Evolutionary conservation across 2,113 vertebrate species (phyloP).

Genomic region (Chionomys nivalis): DNA sequence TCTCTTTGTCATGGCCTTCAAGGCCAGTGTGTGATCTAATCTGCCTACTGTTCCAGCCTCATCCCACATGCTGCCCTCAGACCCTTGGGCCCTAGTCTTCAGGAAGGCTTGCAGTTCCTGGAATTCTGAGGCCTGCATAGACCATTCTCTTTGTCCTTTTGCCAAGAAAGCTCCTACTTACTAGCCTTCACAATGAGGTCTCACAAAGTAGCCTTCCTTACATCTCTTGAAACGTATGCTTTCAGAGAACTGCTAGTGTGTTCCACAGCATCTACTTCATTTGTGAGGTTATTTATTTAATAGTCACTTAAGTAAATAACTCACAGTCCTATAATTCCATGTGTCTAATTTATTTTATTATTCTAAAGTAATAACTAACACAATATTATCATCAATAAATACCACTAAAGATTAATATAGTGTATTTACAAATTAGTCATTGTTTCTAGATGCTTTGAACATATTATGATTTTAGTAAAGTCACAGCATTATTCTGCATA

Average conservation of each 20-base stretch:
- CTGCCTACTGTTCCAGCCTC: background rate
- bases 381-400: background rate
- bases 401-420: background rate
- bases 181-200: background rate
- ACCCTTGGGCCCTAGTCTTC: background rate
- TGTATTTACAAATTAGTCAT: background rate
- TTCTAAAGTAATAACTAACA: background rate
- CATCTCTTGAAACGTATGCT: background rate
- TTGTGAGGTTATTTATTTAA: background rate
- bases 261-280: background rate
- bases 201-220: background rate
- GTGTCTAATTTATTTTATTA: background rate
- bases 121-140: background rate
- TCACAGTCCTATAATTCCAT: background rate
- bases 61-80: background rate
- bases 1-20: background rate
- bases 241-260: slow-evolving; percentile 6
- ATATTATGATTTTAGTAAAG: background rate
- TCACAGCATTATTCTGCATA: background rate
- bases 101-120: background rate
- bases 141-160: background rate
- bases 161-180: slow-evolving; percentile 36
- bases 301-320: background rate
- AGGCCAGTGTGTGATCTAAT: background rate
- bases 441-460: background rate